phyloP scores from a whole-genome alignment of 2,113 vertebrate genomes.

The Rhegmatorhina hoffmannsi region DNA sequence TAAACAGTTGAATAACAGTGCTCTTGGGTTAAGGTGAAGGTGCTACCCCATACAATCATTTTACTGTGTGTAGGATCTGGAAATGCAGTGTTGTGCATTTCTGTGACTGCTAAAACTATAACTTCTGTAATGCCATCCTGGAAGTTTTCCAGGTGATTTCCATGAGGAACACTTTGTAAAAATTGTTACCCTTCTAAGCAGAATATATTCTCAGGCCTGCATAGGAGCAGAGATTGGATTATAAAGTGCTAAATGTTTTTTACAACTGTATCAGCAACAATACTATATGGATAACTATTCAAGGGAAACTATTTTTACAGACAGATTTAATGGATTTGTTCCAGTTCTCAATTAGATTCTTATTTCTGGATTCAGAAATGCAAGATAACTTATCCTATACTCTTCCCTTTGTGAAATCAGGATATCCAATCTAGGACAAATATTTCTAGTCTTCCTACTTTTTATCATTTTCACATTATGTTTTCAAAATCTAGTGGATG shows the following conservation, averaged over 20 bases:
- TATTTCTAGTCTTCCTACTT: constrained; percentile 9
- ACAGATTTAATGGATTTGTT: constrained; percentile 74
- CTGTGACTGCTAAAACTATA: constrained; percentile 80
- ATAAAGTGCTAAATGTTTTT: constrained; percentile 84
- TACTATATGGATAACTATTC: constrained; percentile 79
- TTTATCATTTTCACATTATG: neutral
- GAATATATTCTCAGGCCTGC: constrained; percentile 74
- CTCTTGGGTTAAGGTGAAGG: constrained; percentile 32
- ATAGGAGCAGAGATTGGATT: constrained; percentile 81
- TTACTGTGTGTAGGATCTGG: constrained; percentile 48
- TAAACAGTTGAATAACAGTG: neutral
- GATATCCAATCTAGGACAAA: constrained; percentile 34
- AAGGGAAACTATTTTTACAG: constrained; percentile 83
- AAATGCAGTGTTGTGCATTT: constrained; percentile 37
- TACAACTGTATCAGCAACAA: constrained; percentile 82
- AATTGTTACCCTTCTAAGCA: constrained; percentile 79
- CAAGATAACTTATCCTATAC: constrained; percentile 53
- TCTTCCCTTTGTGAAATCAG: constrained; percentile 37
- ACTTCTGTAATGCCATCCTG: constrained; percentile 84
- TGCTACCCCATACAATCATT: constrained; percentile 25
- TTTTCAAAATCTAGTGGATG: neutral
- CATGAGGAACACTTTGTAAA: constrained; percentile 83
- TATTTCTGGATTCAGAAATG: constrained; percentile 72
- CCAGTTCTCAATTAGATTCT: constrained; percentile 78
- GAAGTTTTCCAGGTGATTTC: constrained; percentile 80